Evolutionary conservation across 2,888 invertebrate species (phyloP), one percentile per base, ranked within the genome.

Genomic region (Hydroisotoma schaefferi): DNA sequence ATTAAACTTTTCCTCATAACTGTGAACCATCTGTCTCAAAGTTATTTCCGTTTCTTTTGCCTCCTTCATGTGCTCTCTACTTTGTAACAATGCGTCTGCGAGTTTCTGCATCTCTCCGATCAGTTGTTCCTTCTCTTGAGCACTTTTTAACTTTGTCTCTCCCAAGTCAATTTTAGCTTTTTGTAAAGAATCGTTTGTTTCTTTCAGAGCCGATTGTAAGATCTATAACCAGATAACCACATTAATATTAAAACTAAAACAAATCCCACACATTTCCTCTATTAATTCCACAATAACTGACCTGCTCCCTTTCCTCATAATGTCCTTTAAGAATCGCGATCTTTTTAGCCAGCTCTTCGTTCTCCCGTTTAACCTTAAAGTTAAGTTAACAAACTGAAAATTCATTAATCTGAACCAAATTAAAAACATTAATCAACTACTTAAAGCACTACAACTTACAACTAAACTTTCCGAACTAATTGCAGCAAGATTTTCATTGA

Each of bases 81-180:
- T 68, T 53, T 61, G 58, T 8, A 67, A 63, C 18, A 73, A 59
- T 26, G 71, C 67, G 29, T 61, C 56, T 1, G 70, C 68, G 15
- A 73, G 52, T 33, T 73, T 69, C 37, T 73, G 70, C 71, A 73
- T 73, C 63, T 73, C 72, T 22, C 59, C 57, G 8, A 63, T 59
- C 5, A 71, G 47, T 33, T 70, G 67, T 55, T 73, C 66, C 38
- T 69, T 67, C 37, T 73, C 72, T 57, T 73, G 67, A 8, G 70
- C 71, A 59, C 65, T 67, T 51, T 70, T 68, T 4, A 69, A 26
- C 22, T 64, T 67, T 1, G 71, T 58, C 37, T 71, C 72, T 2
- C 65, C 65, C 0, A 69, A 38, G 29, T 73, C 70, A 8, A 65
- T 52, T 27, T 64, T 64, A 8, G 69, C 61, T 22, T 56, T 47